A percentile compares a stretch with the other conserved stretches of the same genome.
These are phyloP conservation scores for Pogonognathellus flavescens DNA, from an alignment of 1,140 invertebrate genomes.

Conservation along the genomic window DNA sequence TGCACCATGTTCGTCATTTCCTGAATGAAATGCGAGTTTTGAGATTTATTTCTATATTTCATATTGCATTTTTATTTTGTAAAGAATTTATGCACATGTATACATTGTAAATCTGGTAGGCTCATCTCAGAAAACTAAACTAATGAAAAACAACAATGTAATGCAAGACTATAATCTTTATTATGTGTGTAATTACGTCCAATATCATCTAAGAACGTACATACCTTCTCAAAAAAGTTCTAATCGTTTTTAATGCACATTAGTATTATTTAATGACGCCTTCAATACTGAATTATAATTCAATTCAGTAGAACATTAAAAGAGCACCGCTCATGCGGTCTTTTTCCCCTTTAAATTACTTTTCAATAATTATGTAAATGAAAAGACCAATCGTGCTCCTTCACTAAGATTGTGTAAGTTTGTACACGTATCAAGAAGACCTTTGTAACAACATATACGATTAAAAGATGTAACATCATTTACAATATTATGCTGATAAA, in stretches of 20 bases:
- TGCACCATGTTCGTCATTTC: too few relatives aligned
- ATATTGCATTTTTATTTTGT: too few relatives aligned
- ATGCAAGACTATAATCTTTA: slow-evolving; percentile 24
- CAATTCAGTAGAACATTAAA: slow-evolving; percentile 38
- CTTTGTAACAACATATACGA: too few relatives aligned
- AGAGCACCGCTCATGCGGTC: slow-evolving; percentile 31
- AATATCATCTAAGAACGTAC: neutral
- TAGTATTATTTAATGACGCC: slow-evolving; percentile 26
- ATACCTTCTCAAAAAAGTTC: neutral
- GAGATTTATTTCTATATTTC: too few relatives aligned
- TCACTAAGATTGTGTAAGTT: too few relatives aligned
- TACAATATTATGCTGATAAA: slow-evolving; percentile 2
- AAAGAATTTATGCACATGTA: too few relatives aligned
- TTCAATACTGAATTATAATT: slow-evolving; percentile 41
- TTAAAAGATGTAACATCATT: too few relatives aligned
- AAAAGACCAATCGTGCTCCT: neutral
- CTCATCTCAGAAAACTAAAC: neutral
- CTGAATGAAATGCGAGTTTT: too few relatives aligned
- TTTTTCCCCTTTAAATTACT: slow-evolving; percentile 40
- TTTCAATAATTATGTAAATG: slow-evolving; percentile 46
- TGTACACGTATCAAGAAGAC: too few relatives aligned
- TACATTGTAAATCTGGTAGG: too few relatives aligned
- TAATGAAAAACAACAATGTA: slow-evolving; percentile 18
- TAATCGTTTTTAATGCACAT: slow-evolving; percentile 4
- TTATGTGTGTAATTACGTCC: slow-evolving; percentile 25